Evolutionary conservation across 2,888 invertebrate genomes (phyloP), one percentile per base, ranked within the genome.

Genomic region (Invenusta paracnida): DNA sequence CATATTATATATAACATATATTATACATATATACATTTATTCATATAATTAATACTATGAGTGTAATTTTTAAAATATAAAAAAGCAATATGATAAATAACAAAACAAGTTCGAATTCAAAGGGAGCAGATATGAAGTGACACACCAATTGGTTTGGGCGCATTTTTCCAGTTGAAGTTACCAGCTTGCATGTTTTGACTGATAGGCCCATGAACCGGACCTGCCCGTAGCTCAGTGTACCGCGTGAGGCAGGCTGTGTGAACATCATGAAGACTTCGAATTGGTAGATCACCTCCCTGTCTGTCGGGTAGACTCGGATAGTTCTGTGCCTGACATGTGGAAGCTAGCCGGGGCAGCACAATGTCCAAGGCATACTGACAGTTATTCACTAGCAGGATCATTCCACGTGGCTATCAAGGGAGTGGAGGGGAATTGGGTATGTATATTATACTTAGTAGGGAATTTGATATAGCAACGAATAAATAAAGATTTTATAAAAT

Each of bases 361-460:
- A 73, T 73, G 73, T 73, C 73, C 73, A 73, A 23, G 2, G 73
- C 73, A 25, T n/a, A 73, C 73, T 73, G 73, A 23, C 73, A 73
- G 73, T 73, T 73, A 23, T 73, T 73, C 23, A 73, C 73, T 23
- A 73, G 27, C 27, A 73, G 73, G 25, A 73, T 73, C 2, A 73
- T 5, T 2, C 73, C 73, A 73, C 73, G 73, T 23, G 73, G 23
- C 73, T 73, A 23, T 23, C n/a, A n/a, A 73, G 5, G 73, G 48
- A 48, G 48, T 5, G 5, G 48, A 48, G 48, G 48, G n/a, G n/a
- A n/a, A n/a, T n/a, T n/a, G n/a, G n/a, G n/a, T n/a, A n/a, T n/a
- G n/a, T n/a, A n/a, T n/a, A n/a, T n/a, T n/a, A n/a, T n/a, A n/a
- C n/a, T n/a, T n/a, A n/a, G n/a, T n/a, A n/a, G n/a, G n/a, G n/a